Conservation (phyloP, 2,888 invertebrate species). For the Eulithis prunata region DNA sequence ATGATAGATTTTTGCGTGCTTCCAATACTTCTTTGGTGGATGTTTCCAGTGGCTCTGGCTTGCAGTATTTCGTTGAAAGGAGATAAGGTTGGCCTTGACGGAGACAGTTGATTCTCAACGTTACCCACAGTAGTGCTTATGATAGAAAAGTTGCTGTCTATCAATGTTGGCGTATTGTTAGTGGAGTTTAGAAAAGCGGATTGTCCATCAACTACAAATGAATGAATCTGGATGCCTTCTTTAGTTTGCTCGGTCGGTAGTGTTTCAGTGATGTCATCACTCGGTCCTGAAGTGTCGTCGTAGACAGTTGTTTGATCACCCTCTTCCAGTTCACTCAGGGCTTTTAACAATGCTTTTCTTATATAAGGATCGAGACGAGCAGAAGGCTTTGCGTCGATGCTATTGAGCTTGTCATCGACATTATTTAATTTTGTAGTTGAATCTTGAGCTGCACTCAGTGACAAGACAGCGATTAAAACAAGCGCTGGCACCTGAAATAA, state of each 20-base stretch:
- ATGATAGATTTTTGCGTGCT: constrained; percentile 55
- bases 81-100: constrained; percentile 68
- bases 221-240: constrained; percentile 82
- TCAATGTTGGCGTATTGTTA: constrained; percentile 59
- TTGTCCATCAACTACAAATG: constrained; percentile 81
- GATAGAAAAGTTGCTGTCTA: constrained; percentile 74
- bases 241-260: constrained; percentile 52
- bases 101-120: constrained; percentile 75
- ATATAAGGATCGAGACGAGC: constrained; percentile 89
- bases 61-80: constrained; percentile 75
- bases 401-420: constrained; percentile 70
- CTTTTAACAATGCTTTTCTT: constrained; percentile 89
- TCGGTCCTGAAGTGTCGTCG: constrained; percentile 68
- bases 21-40: constrained; percentile 74
- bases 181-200: constrained; percentile 67
- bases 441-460: constrained; percentile 62
- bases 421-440: constrained; percentile 50
- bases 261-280: constrained; percentile 66
- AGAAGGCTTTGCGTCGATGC: constrained; percentile 78
- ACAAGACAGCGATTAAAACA: constrained; percentile 56
- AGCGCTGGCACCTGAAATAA: constrained; percentile 65
- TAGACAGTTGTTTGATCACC: constrained; percentile 79
- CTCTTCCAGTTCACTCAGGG: constrained; percentile 90
- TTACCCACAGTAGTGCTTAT: constrained; percentile 75
- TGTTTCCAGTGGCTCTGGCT: constrained; percentile 66